Percentiles rank a stretch among this genome's conserved stretches.
Evolutionary conservation across 92 coral and sea anemone genomes (phyloP).

Genomic region (Epizoanthus illoricatus): DNA sequence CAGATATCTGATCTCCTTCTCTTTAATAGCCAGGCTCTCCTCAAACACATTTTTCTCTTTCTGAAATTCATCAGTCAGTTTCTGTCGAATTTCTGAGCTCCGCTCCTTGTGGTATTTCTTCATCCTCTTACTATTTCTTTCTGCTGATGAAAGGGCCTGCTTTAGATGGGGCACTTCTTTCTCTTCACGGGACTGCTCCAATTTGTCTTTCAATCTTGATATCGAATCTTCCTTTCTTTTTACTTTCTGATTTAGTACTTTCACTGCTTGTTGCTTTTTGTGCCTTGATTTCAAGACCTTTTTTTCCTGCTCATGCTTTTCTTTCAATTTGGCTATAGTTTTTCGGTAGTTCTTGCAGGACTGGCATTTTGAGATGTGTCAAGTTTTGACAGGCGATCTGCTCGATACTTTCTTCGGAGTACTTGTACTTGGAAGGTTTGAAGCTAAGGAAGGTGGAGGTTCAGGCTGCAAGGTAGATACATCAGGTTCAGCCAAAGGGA

Average conservation of each 20-base stretch:
- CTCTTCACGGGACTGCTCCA: not conserved
- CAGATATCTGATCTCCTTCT: slow-evolving; percentile 2
- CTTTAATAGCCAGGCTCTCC: not conserved
- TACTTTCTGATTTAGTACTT: not conserved
- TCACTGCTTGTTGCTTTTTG: not conserved
- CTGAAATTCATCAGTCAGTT: not conserved
- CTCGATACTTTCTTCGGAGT: not conserved
- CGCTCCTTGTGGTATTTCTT: not conserved
- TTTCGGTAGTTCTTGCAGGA: not conserved
- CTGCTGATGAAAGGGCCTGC: slow-evolving; percentile 1
- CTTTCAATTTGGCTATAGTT: not conserved
- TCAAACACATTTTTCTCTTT: not conserved
- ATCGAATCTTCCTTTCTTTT: not conserved
- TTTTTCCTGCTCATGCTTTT: not conserved
- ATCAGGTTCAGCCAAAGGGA: not conserved
- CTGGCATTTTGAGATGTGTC: not conserved
- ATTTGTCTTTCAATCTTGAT: not conserved
- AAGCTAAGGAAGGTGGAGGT: not conserved
- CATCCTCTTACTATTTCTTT: not conserved
- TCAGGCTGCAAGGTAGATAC: not conserved
- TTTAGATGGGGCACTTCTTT: not conserved
- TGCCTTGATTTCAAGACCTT: not conserved
- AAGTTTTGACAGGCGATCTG: not conserved
- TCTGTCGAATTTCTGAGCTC: not conserved
- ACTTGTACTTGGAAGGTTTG: not conserved